Evolutionary conservation across 2,797 vertebrate genomes (phyloP).

Genomic region (Coregonus sp.): DNA sequence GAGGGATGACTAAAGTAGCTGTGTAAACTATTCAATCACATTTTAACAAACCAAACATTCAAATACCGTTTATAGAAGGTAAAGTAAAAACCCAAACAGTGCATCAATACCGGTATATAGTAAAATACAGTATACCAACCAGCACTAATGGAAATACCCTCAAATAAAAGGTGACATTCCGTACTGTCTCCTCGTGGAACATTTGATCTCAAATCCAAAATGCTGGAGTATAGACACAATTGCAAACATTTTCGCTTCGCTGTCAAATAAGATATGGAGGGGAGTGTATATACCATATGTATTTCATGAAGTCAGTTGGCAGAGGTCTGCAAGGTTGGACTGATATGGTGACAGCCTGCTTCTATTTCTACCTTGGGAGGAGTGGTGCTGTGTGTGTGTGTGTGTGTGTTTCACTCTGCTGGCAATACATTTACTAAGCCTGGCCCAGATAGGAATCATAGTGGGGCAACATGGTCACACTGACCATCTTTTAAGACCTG

Average conservation of each 20-base stretch:
- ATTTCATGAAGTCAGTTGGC: neutral
- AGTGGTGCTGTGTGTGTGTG: neutral
- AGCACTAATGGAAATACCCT: too few species aligned
- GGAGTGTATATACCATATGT: too few species aligned
- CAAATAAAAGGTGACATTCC: too few species aligned
- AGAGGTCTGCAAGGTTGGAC: neutral
- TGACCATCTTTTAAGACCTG: constrained; percentile 8
- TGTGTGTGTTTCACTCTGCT: neutral
- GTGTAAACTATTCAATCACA: too few species aligned
- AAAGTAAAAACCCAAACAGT: too few species aligned
- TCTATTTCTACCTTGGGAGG: constrained; percentile 4
- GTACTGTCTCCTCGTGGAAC: too few species aligned
- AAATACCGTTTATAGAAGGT: too few species aligned
- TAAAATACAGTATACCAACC: too few species aligned
- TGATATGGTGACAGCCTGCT: neutral
- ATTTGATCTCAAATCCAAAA: neutral
- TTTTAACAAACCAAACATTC: too few species aligned
- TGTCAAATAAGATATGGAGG: neutral
- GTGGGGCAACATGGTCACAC: neutral
- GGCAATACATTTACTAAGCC: neutral
- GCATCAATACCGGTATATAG: too few species aligned
- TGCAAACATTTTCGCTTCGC: neutral
- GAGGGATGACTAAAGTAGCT: too few species aligned
- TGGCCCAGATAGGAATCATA: constrained; percentile 12
- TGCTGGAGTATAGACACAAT: neutral